These are phyloP conservation scores for Mustela nigripes DNA, from an alignment of 2,113 vertebrate genomes.

Conservation along the genomic window DNA sequence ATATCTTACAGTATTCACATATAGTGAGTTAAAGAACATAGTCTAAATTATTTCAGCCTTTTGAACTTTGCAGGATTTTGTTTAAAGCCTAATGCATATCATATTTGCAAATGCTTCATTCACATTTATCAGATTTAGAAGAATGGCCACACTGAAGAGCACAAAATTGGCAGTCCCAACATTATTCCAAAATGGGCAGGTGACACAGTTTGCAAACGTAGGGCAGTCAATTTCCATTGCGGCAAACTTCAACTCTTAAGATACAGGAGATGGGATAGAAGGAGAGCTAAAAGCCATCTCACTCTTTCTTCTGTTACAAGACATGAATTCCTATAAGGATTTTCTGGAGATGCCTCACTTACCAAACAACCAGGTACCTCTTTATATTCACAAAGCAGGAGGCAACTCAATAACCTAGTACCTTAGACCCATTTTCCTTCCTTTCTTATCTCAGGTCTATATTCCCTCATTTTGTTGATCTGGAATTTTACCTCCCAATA, in stretches of 20 bases:
- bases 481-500: background rate
- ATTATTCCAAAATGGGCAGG: background rate
- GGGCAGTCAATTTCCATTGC: background rate
- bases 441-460: background rate
- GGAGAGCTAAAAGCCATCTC: background rate
- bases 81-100: background rate
- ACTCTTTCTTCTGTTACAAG: background rate
- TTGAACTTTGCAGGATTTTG: background rate
- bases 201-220: background rate
- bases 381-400: background rate
- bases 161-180: background rate
- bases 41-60: background rate
- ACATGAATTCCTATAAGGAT: background rate
- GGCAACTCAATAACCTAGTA: background rate
- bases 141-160: background rate
- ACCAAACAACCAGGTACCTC: background rate
- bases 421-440: background rate
- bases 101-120: background rate
- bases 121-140: background rate
- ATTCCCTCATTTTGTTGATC: background rate
- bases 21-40: background rate
- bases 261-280: background rate
- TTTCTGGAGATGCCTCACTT: background rate
- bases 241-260: background rate
- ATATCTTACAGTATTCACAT: background rate